Percentiles rank a stretch among this genome's conserved stretches.
phyloP scores from a whole-genome alignment of 2,113 vertebrate species.

The Sorex araneus region DNA sequence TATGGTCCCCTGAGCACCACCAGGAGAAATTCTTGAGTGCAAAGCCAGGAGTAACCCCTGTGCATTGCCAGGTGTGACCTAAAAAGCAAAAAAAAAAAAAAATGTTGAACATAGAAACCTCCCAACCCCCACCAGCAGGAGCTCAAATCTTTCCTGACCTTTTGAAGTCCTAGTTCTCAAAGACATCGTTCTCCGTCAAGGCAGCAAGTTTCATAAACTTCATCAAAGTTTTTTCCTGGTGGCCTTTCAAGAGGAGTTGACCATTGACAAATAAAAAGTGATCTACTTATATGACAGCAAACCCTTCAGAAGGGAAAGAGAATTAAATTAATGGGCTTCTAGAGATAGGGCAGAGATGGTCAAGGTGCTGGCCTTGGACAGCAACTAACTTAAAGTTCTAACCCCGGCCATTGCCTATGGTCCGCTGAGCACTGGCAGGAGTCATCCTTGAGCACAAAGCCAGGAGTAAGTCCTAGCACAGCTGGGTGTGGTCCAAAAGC shows the following conservation, averaged over 20 bases:
- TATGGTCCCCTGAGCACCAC: no score
- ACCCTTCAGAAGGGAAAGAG: not conserved
- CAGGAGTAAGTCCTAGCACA: no score
- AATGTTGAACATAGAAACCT: not conserved
- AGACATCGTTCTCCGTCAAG: not conserved
- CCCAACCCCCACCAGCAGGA: not conserved
- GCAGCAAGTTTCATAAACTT: not conserved
- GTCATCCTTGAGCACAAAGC: no score
- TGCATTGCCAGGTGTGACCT: no score
- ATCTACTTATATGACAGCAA: not conserved
- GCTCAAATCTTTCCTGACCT: not conserved
- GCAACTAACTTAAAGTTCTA: no score
- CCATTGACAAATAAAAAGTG: not conserved
- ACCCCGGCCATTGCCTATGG: no score
- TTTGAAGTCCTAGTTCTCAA: not conserved
- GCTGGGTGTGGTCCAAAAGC: not conserved
- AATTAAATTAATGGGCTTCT: not conserved
- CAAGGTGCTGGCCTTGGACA: no score
- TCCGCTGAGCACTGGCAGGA: no score
- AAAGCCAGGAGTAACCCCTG: no score
- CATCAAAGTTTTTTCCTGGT: not conserved
- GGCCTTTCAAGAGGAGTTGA: not conserved
- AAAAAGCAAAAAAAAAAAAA: no score
- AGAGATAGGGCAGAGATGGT: no score
- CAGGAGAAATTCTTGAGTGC: no score